Base-by-base conservation (phyloP, 2,888 invertebrate species). In the Drosophila mimica region DNA sequence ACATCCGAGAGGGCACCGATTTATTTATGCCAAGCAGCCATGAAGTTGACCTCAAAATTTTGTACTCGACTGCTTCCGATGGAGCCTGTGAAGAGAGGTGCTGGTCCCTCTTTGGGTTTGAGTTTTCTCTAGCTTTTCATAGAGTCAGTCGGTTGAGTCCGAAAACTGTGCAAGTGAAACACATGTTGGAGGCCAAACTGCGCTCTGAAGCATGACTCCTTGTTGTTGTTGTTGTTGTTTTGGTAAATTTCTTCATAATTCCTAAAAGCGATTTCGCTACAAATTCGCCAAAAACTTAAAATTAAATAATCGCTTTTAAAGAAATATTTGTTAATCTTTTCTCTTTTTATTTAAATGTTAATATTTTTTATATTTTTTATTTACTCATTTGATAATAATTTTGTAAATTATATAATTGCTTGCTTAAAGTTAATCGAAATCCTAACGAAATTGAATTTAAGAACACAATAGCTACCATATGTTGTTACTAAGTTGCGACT, bases 1-100 rank as follows among this genome's bases (percentile, higher is more conserved):
- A 57, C 79, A 49, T 59, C 52, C 56, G 52, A 67, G 62, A 34
- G 38, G 60, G 38, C 66, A 67, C 70, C 80, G 87, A 88, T 88
- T 88, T 88, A 82, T 90, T 90, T 88, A 81, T 87, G 89, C 75
- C 73, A 71, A 68, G 68, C 78, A 75, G 69, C 58, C 70, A 62
- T 69, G 69, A 31, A 57, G 57, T 77, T 88, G 87, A 90, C 90
- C 88, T 89, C 78, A 87, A 82, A 87, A 75, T 79, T 25, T 88
- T 78, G 43, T 49, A 59, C 59, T 40, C 25, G 40, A 61, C n/a
- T 38, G 36, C 36, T 31, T 11, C 15, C n/a, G 48, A 11, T 30
- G 17, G 33, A 31, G 30, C 46, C 58, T 28, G 25, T 25, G 25
- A 25, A 25, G 20, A 30, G 52, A 40, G n/a, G 40, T 25, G 36